These are phyloP conservation scores for Anolis sagrei DNA, from an alignment of 2,113 vertebrate species.

Conservation along the genomic window DNA sequence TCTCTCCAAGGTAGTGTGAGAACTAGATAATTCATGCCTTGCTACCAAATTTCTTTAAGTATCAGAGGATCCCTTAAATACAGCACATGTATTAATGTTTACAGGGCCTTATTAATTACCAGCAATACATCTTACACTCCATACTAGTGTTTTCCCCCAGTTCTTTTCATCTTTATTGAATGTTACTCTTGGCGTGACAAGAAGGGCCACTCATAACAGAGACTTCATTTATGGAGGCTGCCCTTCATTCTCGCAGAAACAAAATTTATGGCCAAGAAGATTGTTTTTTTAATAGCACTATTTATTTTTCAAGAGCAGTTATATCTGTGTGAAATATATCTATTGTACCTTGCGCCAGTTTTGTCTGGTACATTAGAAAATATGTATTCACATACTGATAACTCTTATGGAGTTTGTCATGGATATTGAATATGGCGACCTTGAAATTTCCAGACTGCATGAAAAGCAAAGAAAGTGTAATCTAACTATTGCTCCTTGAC, in stretches of 20 bases:
- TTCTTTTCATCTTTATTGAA: slow-evolving; percentile 17
- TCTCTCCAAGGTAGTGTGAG: not conserved
- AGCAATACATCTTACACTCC: fast-evolving
- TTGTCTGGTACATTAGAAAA: not conserved
- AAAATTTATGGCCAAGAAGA: slow-evolving; percentile 41
- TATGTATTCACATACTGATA: not conserved
- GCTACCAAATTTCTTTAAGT: not conserved
- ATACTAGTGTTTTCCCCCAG: not conserved
- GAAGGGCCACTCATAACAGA: slow-evolving; percentile 9
- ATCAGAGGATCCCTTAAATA: not conserved
- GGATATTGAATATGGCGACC: slow-evolving; percentile 64
- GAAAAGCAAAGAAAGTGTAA: slow-evolving; percentile 43
- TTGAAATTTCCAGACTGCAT: slow-evolving; percentile 49
- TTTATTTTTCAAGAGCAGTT: slow-evolving; percentile 59
- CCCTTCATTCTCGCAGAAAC: slow-evolving; percentile 18
- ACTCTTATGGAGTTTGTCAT: slow-evolving; percentile 54
- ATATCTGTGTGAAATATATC: slow-evolving; percentile 63
- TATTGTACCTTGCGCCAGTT: slow-evolving; percentile 20
- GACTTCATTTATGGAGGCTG: not conserved
- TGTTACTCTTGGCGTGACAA: not conserved
- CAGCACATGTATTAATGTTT: not conserved
- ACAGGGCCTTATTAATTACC: not conserved
- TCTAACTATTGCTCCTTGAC: not conserved
- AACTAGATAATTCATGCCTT: not conserved
- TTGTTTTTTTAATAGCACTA: slow-evolving; percentile 37